These are phyloP conservation scores for Griposia aprilina DNA, from an alignment of 2,888 invertebrate genomes.

Conservation along the genomic window DNA sequence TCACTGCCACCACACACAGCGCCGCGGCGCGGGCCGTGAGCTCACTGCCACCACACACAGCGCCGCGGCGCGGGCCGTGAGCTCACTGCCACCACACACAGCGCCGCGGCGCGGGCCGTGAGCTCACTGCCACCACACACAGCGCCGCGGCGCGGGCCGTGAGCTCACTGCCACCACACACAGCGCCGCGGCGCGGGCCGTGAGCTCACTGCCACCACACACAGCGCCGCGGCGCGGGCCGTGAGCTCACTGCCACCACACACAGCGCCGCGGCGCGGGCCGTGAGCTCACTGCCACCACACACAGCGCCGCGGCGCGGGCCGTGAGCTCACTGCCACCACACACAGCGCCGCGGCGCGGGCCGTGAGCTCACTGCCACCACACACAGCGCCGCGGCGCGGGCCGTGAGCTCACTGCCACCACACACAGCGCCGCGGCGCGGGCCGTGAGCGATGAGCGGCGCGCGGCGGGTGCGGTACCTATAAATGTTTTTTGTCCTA, in stretches of 20 bases:
- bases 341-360: constrained; percentile 28
- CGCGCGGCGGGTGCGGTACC: neutral
- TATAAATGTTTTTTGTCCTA: neutral
- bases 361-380: constrained; percentile 62
- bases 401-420: constrained; percentile 62
- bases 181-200: constrained; percentile 29
- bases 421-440: constrained; percentile 35
- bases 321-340: constrained; percentile 63
- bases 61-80: constrained; percentile 43
- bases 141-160: constrained; percentile 35
- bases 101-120: constrained; percentile 40
- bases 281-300: constrained; percentile 64
- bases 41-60: constrained; percentile 58
- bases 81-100: constrained; percentile 59
- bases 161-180: constrained; percentile 61
- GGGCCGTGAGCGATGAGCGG: neutral
- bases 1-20: constrained; percentile 56
- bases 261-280: constrained; percentile 16
- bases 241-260: constrained; percentile 63
- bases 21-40: constrained; percentile 45
- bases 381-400: constrained; percentile 34
- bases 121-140: constrained; percentile 60
- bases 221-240: constrained; percentile 25
- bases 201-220: constrained; percentile 62
- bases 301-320: constrained; percentile 23